Evolutionary conservation across 2,797 vertebrate genomes (phyloP), one percentile per base, ranked within the genome.

Genomic region (Moxostoma hubbsi): DNA sequence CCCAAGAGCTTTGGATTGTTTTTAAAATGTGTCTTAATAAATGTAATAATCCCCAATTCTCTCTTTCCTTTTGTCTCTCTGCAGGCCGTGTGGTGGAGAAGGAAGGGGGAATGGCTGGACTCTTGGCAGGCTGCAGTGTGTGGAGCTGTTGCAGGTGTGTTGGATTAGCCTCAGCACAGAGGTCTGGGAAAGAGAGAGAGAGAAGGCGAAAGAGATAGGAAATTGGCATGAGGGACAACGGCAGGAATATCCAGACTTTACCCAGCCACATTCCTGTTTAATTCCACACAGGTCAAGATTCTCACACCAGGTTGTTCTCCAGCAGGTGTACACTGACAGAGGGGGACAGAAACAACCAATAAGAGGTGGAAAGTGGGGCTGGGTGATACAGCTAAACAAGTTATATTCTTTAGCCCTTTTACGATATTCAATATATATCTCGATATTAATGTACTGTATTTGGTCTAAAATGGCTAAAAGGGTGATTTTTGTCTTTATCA

Each of bases 61-160:
- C 63, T 81, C 50, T 84, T 79, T 87, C 86, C 89, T 87, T 90
- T 65, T 75, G 70, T 76, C 59, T 83, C 36, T 90, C 88, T 91
- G 45, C 68, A 98, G 97, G 95, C 93, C 90, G 92, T 95, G 91
- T 98, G 97, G 97, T 95, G 95, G 81, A 88, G 91, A 94, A 96
- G 93, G 92, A 96, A 95, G 91, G 94, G 93, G 94, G 95, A 92
- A 89, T 93, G 92, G 92, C 95, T 98, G 90, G 94, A 96, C 93
- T 96, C 96, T 96, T 99, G 97, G 97, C 98, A 99, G 94, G 94
- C 97, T 82, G 98, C 97, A 87, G 94, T 97, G 90, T 99, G 97
- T 82, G 98, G 98, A 96, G 97, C 96, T 93, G 94, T 98, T 93
- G 97, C 97, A 98, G 98, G 97, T 99, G 97, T 96, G 95, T 92